Percentiles rank a stretch among this genome's conserved stretches.
phyloP scores from a whole-genome alignment of 2,113 vertebrate genomes.

The Synodontis membranacea region DNA sequence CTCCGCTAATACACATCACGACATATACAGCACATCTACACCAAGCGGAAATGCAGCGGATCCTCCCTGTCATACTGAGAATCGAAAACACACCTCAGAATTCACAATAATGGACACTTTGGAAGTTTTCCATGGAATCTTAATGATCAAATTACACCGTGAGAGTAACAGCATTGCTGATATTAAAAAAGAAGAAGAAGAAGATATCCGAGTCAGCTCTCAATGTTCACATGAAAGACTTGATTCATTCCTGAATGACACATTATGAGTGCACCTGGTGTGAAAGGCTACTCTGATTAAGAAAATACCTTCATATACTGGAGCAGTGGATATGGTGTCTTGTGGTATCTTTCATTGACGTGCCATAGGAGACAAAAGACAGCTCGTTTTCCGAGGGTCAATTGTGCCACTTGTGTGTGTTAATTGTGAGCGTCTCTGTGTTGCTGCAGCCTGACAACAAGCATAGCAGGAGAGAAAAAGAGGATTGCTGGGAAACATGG shows the following conservation, averaged over 20 bases:
- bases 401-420: background rate
- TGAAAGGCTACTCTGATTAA: background rate
- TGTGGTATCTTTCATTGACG: background rate
- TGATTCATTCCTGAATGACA: background rate
- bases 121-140: background rate
- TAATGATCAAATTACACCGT: background rate
- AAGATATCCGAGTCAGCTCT: background rate
- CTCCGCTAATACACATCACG: background rate
- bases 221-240: background rate
- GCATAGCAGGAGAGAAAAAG: background rate
- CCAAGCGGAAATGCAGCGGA: background rate
- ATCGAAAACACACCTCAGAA: background rate
- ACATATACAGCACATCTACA: background rate
- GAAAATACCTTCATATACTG: background rate
- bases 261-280: background rate
- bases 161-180: background rate
- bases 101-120: background rate
- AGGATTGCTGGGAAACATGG: background rate
- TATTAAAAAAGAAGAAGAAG: background rate
- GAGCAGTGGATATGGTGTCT: background rate
- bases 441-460: constrained; percentile 1
- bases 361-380: background rate
- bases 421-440: constrained; percentile 27
- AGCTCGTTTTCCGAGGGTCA: background rate
- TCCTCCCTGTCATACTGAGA: background rate